These are phyloP conservation scores for Phaenicophaeus curvirostris DNA, from an alignment of 2,797 vertebrate genomes.

Conservation along the genomic window DNA sequence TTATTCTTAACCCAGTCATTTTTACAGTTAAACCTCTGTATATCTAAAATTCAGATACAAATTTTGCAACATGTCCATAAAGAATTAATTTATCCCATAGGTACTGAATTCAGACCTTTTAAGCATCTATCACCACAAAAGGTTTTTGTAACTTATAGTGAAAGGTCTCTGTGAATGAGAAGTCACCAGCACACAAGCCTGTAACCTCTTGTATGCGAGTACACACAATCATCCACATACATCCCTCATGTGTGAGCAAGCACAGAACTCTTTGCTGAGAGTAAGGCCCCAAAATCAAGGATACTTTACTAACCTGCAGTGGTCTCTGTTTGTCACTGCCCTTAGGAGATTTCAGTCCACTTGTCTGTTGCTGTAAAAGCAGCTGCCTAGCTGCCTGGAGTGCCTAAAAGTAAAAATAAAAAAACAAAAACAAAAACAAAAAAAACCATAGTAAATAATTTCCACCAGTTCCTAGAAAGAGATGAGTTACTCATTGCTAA, in stretches of 20 bases:
- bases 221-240: background rate
- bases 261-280: background rate
- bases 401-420: conserved; percentile 82
- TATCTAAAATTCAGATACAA: background rate
- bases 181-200: background rate
- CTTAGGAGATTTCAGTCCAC: conserved; percentile 99
- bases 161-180: conserved; percentile 25
- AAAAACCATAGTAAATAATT: conserved; percentile 34
- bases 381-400: conserved; percentile 98
- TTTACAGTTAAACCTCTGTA: conserved; percentile 37
- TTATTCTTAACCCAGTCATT: background rate
- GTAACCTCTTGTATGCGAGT: background rate
- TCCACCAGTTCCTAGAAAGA: conserved; percentile 58
- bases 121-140: conserved; percentile 34
- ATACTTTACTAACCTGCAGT: conserved; percentile 90
- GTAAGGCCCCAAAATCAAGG: conserved; percentile 26
- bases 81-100: background rate
- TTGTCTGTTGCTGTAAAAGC: conserved; percentile 98
- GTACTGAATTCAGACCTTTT: background rate
- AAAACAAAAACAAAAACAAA: background rate
- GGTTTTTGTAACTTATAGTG: background rate
- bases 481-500: conserved; percentile 12
- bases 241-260: background rate
- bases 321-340: conserved; percentile 98
- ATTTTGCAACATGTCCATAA: background rate